Base-by-base conservation (phyloP, 2,797 vertebrate genomes). In the Cygnus olor region DNA sequence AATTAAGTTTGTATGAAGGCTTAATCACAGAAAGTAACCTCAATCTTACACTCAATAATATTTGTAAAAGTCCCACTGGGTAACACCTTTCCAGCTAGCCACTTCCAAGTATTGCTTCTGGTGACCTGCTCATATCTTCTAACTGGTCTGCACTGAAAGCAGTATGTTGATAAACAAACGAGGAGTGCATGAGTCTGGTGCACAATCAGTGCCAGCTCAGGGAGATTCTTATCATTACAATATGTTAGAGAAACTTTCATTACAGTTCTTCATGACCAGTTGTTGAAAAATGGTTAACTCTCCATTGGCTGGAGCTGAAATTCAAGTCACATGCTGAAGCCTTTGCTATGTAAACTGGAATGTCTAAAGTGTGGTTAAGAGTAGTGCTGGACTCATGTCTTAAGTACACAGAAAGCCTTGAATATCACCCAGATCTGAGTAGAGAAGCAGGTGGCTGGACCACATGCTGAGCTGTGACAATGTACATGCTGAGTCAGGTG, bases 1-100 rank as follows among this genome's bases (percentile, higher is more conserved):
- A 94, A 93, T 93, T 92, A 89, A 78, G 65, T 89, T 93, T 80
- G 18, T 83, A 53, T 60, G 76, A 91, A 76, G 81, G 36, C 51
- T 92, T 93, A 95, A 91, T 95, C 79, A 95, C 56, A 86, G 70
- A 66, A 68, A 77, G 49, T 51, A 89, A 69, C 78, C 64, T 57
- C 53, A 88, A 71, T 88, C 60, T 76, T 73, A 69, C 21, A 30
- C 12, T 70, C n/a, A 14, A 34, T 90, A 69, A 73, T 63, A 30
- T 36, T 66, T 81, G 27, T 54, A 68, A 36, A 28, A 70, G 20
- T 81, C 51, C 68, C 54, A 38, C 20, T 0, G 2, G 66, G 32
- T 24, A 86, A 44, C 7, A 11, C 0, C 2, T 68, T 95, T 77
- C 71, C 0, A 0, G 11, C 79, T 82, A 66, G 40, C 32, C 61